Conservation (phyloP, 2,888 invertebrate genomes). For the Temnothorax unifasciatus region DNA sequence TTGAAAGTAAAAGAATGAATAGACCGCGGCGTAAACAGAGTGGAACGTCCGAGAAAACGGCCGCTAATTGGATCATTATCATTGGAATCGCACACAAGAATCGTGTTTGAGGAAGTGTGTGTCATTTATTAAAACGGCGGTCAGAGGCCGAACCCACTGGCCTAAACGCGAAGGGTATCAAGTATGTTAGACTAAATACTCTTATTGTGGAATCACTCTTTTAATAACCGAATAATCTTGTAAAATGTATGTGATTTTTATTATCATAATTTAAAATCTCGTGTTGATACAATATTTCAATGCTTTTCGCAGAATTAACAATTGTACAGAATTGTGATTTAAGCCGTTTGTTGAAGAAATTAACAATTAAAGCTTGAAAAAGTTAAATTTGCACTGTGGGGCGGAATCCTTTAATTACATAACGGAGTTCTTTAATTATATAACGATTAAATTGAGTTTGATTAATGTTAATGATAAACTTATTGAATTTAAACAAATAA, state of each 20-base stretch:
- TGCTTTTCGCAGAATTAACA: background rate
- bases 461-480: background rate
- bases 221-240: background rate
- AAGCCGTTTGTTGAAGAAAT: background rate
- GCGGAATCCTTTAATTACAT: background rate
- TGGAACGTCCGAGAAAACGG: slow-evolving; percentile 54
- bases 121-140: slow-evolving; percentile 18
- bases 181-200: slow-evolving; percentile 12
- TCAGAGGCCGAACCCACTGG: background rate
- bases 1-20: slow-evolving; percentile 44
- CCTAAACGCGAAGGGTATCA: background rate
- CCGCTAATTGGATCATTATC: slow-evolving; percentile 54
- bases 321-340: background rate
- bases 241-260: background rate
- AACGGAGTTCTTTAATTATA: background rate
- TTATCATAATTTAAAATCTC: background rate
- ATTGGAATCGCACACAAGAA: slow-evolving; percentile 50
- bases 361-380: background rate
- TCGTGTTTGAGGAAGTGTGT: slow-evolving; percentile 43
- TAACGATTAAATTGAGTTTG: background rate
- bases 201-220: background rate
- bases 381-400: background rate
- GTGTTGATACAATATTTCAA: background rate
- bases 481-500: background rate
- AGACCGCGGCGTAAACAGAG: slow-evolving; percentile 41